Evolutionary conservation across 2,797 vertebrate species (phyloP).

Genomic region (Selene dorsalis): DNA sequence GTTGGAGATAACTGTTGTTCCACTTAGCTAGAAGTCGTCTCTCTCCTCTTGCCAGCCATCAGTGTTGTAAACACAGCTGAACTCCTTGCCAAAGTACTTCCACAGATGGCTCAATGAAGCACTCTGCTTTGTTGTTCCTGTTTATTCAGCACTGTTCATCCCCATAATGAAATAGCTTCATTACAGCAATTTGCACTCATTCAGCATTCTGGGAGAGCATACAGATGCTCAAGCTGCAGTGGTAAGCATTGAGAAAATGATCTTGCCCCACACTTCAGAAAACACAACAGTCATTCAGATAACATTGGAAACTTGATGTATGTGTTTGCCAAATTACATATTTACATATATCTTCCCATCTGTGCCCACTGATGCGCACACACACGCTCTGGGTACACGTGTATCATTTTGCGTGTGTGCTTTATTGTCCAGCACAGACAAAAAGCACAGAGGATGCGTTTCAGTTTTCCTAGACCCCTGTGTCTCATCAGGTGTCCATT

Average conservation of each 20-base stretch:
- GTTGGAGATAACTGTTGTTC: conserved; percentile 53
- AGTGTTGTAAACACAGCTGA: conserved; percentile 78
- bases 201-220: conserved; percentile 72
- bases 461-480: not conserved
- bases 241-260: conserved; percentile 67
- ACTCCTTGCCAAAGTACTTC: conserved; percentile 73
- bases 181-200: conserved; percentile 81
- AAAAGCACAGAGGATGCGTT: not conserved
- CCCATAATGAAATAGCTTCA: conserved; percentile 84
- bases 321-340: conserved; percentile 43
- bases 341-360: conserved; percentile 12
- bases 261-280: conserved; percentile 35
- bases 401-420: not conserved
- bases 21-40: conserved; percentile 71
- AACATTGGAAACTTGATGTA: conserved; percentile 5
- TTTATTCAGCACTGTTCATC: conserved; percentile 85
- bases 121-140: conserved; percentile 80
- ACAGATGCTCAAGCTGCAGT: conserved; percentile 77
- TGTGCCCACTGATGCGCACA: not conserved
- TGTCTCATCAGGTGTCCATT: not conserved
- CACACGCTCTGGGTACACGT: not conserved
- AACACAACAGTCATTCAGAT: conserved; percentile 34
- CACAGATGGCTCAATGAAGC: conserved; percentile 84
- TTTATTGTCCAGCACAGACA: not conserved
- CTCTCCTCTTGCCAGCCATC: conserved; percentile 68